phyloP scores from a whole-genome alignment of 2,113 vertebrate species.

The Tachuris rubrigastra region DNA sequence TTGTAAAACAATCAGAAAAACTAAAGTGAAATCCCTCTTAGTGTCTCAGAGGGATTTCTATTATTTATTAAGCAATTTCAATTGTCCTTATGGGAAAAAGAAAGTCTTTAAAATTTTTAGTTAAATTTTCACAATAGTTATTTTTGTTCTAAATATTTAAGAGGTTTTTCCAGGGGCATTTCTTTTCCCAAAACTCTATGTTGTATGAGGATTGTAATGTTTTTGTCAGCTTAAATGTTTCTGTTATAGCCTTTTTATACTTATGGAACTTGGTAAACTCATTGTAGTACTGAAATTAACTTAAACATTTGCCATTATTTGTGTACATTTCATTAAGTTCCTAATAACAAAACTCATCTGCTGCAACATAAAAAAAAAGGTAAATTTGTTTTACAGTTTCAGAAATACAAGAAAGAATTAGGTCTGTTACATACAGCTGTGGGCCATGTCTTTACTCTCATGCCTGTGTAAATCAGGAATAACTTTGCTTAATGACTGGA shows the following conservation, averaged over 20 bases:
- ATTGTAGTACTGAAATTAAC: not conserved
- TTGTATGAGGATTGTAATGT: not conserved
- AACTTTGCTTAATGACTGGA: not conserved
- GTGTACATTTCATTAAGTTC: not conserved
- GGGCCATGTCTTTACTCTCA: not conserved
- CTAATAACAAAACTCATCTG: not conserved
- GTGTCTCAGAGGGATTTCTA: accelerated
- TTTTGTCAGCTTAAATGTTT: not conserved
- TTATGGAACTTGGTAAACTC: not conserved
- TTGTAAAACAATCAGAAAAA: not conserved
- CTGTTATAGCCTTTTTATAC: not conserved
- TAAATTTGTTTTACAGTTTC: not conserved
- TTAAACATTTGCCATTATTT: not conserved
- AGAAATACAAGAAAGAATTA: not conserved
- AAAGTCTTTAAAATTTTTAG: not conserved
- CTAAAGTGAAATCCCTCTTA: not conserved
- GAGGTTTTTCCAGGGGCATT: not conserved
- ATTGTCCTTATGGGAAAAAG: not conserved
- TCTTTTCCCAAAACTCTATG: not conserved
- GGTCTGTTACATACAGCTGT: not conserved
- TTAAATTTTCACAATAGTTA: not conserved
- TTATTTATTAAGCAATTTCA: not conserved
- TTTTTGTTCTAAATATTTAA: not conserved
- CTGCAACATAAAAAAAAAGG: not conserved
- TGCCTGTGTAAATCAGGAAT: not conserved